Base-by-base conservation (phyloP, 2,113 vertebrate genomes). In the Gracilinanus agilis region DNA sequence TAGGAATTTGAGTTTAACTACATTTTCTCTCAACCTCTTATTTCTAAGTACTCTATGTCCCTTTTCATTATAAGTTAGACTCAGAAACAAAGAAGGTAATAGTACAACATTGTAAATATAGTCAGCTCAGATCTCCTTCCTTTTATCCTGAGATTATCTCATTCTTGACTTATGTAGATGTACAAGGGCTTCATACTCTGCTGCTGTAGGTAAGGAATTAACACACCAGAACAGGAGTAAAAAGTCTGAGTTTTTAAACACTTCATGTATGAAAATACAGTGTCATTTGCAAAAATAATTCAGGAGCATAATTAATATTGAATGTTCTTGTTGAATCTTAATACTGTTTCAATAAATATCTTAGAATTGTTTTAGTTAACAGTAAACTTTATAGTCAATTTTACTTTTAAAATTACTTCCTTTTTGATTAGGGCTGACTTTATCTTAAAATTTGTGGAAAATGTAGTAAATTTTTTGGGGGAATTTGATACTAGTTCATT, bases 21-120 rank as follows among this genome's bases (percentile, higher is more conserved):
- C 53, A 54, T 95, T 88, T 94, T 95, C 97, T 96, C 96, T 95
- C 55, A 91, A 29, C 54, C 94, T 95, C 89, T 94, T 92, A 34
- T 93, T 95, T 96, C 92, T 90, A 75, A 94, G 88, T 95, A 94
- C 25, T 92, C 44, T 91, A 34, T 92, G 91, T 96, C 89, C 94
- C 88, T 95, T 92, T 21, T 96, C 91, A 94, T 95, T n/a, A 53
- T 61, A 90, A 91, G 53, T 92, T 89, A 88, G 96, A 95, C 90
- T 95, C 29, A 53, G 90, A 91, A 95, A 40, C n/a, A 83, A 96
- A 95, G 91, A 97, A 93, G 95, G 95, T 93, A 95, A 88, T 95
- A 92, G 29, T 83, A 23, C 0, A 83, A 25, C 19, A 83, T 23
- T 96, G 91, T 91, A 94, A 55, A 89, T 92, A 6, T 92, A 92